Base-by-base conservation (phyloP, 2,797 vertebrate species). In the Labroides dimidiatus region DNA sequence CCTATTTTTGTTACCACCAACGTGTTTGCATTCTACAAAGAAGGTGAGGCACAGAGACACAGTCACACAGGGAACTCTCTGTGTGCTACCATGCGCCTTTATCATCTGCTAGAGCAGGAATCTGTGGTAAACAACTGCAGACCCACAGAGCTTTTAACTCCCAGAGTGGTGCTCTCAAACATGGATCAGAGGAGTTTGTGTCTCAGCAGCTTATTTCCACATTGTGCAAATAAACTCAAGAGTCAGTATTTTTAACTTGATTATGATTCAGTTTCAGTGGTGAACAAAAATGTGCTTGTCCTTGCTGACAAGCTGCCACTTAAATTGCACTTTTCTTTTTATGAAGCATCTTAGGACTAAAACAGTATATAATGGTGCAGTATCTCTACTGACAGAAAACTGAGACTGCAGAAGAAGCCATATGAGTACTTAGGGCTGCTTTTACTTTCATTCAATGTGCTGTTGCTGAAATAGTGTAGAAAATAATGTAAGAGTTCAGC, bases 71-170 rank as follows among this genome's bases (percentile, higher is more conserved):
- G n/a, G 15, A 60, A 44, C 1, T 14, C 61, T 50, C 55, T 27
- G 27, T 69, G 33, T 47, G 50, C 55, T 77, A 33, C 2, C 5
- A 59, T 41, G 21, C 14, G 49, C 76, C 68, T 86, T 78, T 53
- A 84, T 85, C 60, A 68, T 81, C 71, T 69, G 63, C 67, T 23
- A 65, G 49, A 64, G 56, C 1, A 12, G 57, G 48, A 80, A 64
- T 75, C 45, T 14, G 62, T 5, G 0, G 63, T 78, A 74, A 84
- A 84, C 61, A 76, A 73, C 57, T 36, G 48, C 63, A 73, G 55
- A 48, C 23, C 66, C 61, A 47, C 20, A 1, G 42, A 78, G 54
- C 64, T 75, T 75, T 78, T 61, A 57, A 70, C 43, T 59, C 50
- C 62, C 48, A 68, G 24, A 39, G 24, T 60, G 45, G 30, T 1